Evolutionary conservation across 2,113 vertebrate species (phyloP), one percentile per base, ranked within the genome.

Genomic region (Antennarius striatus): DNA sequence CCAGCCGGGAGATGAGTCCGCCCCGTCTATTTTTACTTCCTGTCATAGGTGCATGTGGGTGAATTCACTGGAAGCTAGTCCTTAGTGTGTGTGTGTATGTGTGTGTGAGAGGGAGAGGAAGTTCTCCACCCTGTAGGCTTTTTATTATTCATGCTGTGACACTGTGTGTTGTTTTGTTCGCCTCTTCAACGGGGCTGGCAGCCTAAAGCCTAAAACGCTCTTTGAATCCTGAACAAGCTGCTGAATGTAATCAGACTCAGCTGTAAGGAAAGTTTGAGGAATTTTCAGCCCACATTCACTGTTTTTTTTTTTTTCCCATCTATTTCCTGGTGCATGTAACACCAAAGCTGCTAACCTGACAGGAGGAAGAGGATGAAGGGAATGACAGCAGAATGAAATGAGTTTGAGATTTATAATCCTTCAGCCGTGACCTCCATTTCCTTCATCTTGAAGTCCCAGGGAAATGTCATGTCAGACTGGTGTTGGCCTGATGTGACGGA

Each of bases 401-500:
- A 84, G 67, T 82, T 84, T 87, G 65, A 83, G 77, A 75, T 87
- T 81, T 86, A 63, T 75, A 71, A 77, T 78, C 49, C 54, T 29
- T 54, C 52, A 71, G 76, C 68, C 36, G 6, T 85, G 81, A 80
- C 84, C 76, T 68, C 56, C 39, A 68, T 72, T 81, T 80, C 68
- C 73, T 70, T 63, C 75, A 60, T 30, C 69, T 68, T 48, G 51
- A 68, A 46, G 28, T 86, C 78, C 73, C 77, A 77, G 75, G 71
- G 81, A 88, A 90, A 87, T 89, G 90, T 89, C 88, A 91, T 45
- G 73, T 88, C 85, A 87, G 67, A 78, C 73, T 82, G 56, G 40
- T 61, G 61, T 79, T 75, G 48, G 72, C 59, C 77, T 45, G 72
- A 77, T 82, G 66, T 13, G 66, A 86, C 39, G 58, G 87, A 85